phyloP scores from a whole-genome alignment of 2,888 invertebrate genomes.

The Nomada fabriciana region DNA sequence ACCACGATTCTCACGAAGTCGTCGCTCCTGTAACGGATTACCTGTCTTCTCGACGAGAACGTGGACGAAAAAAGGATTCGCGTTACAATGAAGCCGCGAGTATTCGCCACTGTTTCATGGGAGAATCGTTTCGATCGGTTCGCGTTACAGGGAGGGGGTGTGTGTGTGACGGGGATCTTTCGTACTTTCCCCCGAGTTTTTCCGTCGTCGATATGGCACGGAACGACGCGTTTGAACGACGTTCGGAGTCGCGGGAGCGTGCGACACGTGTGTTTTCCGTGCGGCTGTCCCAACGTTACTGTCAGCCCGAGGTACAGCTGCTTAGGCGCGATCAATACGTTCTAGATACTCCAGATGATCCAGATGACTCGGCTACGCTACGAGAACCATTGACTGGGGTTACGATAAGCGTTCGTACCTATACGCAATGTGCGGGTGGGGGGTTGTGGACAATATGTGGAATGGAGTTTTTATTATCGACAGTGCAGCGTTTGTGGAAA shows the following conservation, averaged over 20 bases:
- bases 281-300: constrained; percentile 81
- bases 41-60: background rate
- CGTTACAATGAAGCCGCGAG: background rate
- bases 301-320: constrained; percentile 79
- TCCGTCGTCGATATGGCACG: background rate
- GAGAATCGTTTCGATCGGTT: constrained; percentile 24
- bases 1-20: background rate
- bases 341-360: constrained; percentile 81
- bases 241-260: constrained; percentile 52
- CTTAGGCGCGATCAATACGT: constrained; percentile 82
- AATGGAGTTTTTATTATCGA: too few species aligned
- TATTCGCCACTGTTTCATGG: background rate
- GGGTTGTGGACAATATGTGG: too few species aligned
- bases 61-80: background rate
- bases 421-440: too few species aligned
- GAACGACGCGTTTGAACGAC: constrained; percentile 26
- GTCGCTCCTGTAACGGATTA: background rate
- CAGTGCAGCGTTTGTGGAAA: too few species aligned
- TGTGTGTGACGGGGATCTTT: background rate
- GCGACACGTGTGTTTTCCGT: constrained; percentile 78
- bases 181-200: constrained; percentile 55
- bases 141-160: background rate
- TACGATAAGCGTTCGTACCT: constrained; percentile 10
- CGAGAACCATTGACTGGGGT: constrained; percentile 61
- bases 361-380: constrained; percentile 57